Percentiles rank a stretch among this genome's conserved stretches.
Conservation (phyloP, 2,797 vertebrate genomes). For the Sylvia borin region DNA sequence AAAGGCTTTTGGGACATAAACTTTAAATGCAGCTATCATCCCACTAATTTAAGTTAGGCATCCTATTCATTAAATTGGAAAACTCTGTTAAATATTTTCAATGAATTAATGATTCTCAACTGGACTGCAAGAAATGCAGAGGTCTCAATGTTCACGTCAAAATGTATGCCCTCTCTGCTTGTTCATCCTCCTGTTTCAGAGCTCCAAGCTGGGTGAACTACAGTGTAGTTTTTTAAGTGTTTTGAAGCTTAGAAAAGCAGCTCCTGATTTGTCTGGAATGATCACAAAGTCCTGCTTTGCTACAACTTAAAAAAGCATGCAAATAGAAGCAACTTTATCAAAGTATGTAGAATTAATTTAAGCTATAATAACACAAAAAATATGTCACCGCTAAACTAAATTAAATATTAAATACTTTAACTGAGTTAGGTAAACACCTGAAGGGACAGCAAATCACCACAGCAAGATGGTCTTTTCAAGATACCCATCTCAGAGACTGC, state of each 20-base stretch:
- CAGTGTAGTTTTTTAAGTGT: neutral
- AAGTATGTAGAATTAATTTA: neutral
- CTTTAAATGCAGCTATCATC: neutral
- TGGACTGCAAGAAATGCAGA: neutral
- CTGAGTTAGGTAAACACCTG: neutral
- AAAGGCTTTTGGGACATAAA: neutral
- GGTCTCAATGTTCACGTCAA: neutral
- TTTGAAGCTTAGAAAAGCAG: neutral
- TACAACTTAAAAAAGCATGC: neutral
- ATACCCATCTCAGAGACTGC: neutral
- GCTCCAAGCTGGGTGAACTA: neutral
- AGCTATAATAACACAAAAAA: neutral
- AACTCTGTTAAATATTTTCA: neutral
- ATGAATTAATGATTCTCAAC: neutral
- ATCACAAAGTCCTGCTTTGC: neutral
- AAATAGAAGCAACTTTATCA: neutral
- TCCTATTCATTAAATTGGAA: neutral
- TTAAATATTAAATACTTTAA: neutral
- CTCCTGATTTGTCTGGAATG: neutral
- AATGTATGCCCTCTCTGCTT: neutral
- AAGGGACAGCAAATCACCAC: neutral
- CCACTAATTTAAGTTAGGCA: neutral
- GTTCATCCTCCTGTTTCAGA: neutral
- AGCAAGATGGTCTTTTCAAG: neutral
- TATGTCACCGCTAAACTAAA: neutral